phyloP scores from a whole-genome alignment of 2,113 vertebrate genomes.

The Tupaia chinensis region DNA sequence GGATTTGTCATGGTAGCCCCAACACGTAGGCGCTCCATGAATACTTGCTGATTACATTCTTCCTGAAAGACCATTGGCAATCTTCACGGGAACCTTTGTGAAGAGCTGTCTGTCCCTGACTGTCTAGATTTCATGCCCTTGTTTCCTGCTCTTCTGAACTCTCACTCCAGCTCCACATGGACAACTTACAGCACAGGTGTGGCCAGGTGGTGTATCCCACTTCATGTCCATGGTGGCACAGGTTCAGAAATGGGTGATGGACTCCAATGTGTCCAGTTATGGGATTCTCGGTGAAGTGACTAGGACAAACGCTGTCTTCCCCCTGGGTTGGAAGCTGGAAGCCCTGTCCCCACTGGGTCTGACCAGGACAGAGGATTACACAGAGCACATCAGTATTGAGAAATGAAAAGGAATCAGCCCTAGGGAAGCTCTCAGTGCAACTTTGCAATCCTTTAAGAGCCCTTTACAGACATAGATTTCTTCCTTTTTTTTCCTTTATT shows the following conservation, averaged over 20 bases:
- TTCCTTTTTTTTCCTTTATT: too few species aligned
- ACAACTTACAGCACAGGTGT: background rate
- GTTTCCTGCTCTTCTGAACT: background rate
- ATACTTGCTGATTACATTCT: accelerated
- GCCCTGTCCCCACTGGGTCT: background rate
- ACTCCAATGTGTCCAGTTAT: background rate
- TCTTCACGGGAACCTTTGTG: background rate
- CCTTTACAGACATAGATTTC: too few species aligned
- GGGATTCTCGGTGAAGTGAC: background rate
- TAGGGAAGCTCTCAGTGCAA: background rate
- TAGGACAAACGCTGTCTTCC: background rate
- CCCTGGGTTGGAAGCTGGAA: accelerated
- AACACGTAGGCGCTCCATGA: accelerated
- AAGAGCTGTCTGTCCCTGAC: accelerated
- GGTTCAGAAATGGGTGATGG: too few species aligned
- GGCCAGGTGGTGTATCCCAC: accelerated
- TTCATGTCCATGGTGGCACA: accelerated
- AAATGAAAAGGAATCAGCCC: background rate
- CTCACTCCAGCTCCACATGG: background rate
- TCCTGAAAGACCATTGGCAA: background rate
- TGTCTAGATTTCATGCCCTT: accelerated
- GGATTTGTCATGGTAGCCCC: accelerated
- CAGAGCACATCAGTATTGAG: accelerated
- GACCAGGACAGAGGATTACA: accelerated
- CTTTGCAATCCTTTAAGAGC: accelerated